Evolutionary conservation across 2,797 vertebrate genomes (phyloP).

Genomic region (Furcifer pardalis): DNA sequence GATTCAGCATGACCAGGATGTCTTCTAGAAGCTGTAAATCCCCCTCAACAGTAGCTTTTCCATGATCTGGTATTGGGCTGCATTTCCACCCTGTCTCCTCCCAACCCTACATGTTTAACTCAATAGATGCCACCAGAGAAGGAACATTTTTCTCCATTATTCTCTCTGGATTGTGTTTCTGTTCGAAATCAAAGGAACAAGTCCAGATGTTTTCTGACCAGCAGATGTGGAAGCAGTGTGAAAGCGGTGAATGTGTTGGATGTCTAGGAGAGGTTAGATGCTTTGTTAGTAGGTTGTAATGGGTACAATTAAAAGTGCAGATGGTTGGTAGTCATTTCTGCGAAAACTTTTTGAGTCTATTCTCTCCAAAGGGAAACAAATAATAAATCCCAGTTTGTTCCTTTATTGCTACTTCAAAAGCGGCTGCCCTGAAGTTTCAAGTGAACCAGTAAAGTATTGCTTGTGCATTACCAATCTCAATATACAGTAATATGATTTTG

Average conservation of each 20-base stretch:
- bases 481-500: background rate
- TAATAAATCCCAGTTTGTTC: background rate
- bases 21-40: too few species aligned
- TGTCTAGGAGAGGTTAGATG: background rate
- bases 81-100: too few species aligned
- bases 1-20: too few species aligned
- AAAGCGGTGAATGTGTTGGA: background rate
- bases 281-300: background rate
- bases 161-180: too few species aligned
- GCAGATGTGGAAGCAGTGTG: background rate
- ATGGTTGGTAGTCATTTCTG: too few species aligned
- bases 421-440: background rate
- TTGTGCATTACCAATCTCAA: background rate
- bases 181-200: background rate
- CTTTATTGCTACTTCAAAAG: constrained; percentile 1
- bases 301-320: background rate
- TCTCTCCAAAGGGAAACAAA: background rate
- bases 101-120: background rate
- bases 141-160: too few species aligned
- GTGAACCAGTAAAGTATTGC: constrained; percentile 6
- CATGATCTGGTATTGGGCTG: too few species aligned
- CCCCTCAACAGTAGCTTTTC: too few species aligned
- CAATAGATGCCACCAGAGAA: too few species aligned
- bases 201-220: background rate
- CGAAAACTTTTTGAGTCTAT: background rate